phyloP scores from a whole-genome alignment of 2,888 invertebrate genomes.

The Cerastis leucographa region DNA sequence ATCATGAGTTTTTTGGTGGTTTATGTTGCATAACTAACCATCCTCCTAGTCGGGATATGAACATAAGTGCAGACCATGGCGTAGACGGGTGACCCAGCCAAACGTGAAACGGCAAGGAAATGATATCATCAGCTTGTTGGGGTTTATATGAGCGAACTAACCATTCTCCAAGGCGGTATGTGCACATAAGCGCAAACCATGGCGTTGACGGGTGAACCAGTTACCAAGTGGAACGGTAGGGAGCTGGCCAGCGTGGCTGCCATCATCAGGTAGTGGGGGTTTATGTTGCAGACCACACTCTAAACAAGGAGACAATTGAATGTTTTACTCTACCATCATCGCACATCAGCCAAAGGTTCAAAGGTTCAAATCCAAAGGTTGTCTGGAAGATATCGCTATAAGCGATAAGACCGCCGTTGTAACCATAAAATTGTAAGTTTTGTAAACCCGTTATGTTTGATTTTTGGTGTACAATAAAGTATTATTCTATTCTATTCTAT shows the following conservation, averaged over 20 bases:
- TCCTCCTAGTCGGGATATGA: slow-evolving; percentile 79
- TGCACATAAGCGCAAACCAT: slow-evolving; percentile 81
- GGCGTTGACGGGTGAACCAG: slow-evolving; percentile 79
- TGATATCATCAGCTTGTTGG: slow-evolving; percentile 81
- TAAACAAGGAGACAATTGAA: slow-evolving; percentile 48
- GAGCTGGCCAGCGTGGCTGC: slow-evolving; percentile 78
- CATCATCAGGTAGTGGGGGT: slow-evolving; percentile 83
- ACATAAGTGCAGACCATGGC: slow-evolving; percentile 82
- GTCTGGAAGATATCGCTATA: too few species aligned
- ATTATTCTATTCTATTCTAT: too few species aligned
- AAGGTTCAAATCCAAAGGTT: too few species aligned
- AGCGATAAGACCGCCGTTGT: too few species aligned
- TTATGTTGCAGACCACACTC: slow-evolving; percentile 74
- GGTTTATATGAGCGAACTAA: slow-evolving; percentile 72
- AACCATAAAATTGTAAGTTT: too few species aligned
- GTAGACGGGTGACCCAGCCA: slow-evolving; percentile 77
- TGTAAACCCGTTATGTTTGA: too few species aligned
- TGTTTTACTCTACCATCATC: background rate
- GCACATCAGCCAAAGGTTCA: background rate
- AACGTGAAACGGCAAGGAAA: slow-evolving; percentile 80
- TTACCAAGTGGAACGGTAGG: slow-evolving; percentile 79
- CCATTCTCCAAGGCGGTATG: slow-evolving; percentile 82
- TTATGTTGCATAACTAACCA: slow-evolving; percentile 76
- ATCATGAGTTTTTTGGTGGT: slow-evolving; percentile 83
- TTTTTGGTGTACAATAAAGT: too few species aligned